These are phyloP conservation scores for Sebastes nivosus DNA, from an alignment of 2,797 vertebrate genomes.

Conservation along the genomic window DNA sequence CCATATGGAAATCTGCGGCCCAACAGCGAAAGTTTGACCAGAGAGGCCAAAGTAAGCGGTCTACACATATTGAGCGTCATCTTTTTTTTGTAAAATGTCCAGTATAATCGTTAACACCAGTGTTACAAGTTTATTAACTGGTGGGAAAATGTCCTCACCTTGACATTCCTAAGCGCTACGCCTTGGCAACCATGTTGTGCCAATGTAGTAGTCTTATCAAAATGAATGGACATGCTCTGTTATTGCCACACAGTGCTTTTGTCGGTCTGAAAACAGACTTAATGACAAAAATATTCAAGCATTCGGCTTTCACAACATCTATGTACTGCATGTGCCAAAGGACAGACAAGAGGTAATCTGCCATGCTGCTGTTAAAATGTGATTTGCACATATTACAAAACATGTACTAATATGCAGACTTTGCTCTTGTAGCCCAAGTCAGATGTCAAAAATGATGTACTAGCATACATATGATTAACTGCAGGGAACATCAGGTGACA, in stretches of 20 bases:
- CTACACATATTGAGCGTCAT: too few species aligned
- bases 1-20: too few species aligned
- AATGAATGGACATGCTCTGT: not conserved
- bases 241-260: not conserved
- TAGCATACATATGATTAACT: slow-evolving; percentile 7
- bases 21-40: too few species aligned
- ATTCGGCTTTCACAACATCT: not conserved
- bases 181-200: not conserved
- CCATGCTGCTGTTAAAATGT: not conserved
- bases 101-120: too few species aligned
- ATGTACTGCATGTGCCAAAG: not conserved
- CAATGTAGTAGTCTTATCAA: not conserved
- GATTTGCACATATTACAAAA: not conserved
- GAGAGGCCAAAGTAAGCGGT: too few species aligned
- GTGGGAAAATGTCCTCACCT: too few species aligned
- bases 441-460: slow-evolving; percentile 5
- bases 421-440: not conserved
- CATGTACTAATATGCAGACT: not conserved
- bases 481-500: slow-evolving; percentile 6
- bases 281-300: not conserved
- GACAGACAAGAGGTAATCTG: not conserved
- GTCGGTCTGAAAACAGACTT: not conserved
- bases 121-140: too few species aligned
- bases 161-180: too few species aligned
- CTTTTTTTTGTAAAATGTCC: too few species aligned